Percentiles rank a stretch among this genome's conserved stretches.
These are phyloP conservation scores for Pomatorhinus ruficollis DNA, from an alignment of 2,113 vertebrate genomes.

Conservation along the genomic window DNA sequence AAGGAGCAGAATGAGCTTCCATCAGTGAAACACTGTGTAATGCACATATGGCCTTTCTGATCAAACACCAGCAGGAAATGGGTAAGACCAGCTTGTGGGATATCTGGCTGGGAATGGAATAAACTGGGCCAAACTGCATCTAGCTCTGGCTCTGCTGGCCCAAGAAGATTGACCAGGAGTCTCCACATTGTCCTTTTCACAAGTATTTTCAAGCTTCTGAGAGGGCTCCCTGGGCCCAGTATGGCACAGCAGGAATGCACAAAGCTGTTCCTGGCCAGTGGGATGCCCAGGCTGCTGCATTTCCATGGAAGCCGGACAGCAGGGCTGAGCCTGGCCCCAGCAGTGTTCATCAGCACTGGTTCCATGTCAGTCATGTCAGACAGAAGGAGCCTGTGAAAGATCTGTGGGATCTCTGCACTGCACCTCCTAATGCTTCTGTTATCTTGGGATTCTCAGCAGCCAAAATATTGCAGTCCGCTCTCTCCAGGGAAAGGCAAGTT, in stretches of 20 bases:
- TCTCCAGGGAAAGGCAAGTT: not conserved
- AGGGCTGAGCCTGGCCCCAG: not conserved
- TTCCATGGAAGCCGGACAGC: not conserved
- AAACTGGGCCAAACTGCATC: not conserved
- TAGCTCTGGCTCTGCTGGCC: not conserved
- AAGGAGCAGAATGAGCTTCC: not conserved
- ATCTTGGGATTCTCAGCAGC: not conserved
- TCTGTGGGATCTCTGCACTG: not conserved
- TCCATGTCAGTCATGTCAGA: not conserved
- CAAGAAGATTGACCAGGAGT: not conserved
- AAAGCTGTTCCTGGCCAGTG: not conserved
- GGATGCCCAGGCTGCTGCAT: not conserved
- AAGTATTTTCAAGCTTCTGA: not conserved
- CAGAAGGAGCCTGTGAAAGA: not conserved
- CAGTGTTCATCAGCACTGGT: not conserved
- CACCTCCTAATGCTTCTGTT: not conserved
- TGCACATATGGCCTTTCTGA: not conserved
- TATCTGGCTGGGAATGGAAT: not conserved
- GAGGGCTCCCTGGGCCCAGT: not conserved
- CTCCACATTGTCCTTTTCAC: not conserved
- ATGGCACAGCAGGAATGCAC: rapidly evolving
- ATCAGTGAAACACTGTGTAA: not conserved
- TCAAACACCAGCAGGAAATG: not conserved
- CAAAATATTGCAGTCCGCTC: not conserved
- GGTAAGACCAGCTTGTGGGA: not conserved